A percentile compares a stretch with the other conserved stretches of the same genome.
Conservation (phyloP, 2,113 vertebrate genomes). For the Eptatretus burgeri region DNA sequence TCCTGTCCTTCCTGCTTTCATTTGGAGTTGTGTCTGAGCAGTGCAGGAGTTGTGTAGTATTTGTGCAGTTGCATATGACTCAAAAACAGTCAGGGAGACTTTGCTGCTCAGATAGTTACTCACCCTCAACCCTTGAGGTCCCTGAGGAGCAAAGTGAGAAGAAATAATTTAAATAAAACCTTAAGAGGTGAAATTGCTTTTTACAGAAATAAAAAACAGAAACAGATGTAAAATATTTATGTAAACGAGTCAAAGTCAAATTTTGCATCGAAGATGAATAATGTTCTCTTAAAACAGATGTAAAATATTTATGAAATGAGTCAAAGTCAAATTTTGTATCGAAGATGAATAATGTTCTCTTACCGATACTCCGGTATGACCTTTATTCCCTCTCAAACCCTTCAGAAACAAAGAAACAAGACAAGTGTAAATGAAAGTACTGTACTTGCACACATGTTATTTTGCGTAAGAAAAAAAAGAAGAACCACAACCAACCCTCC, state of each 20-base stretch:
- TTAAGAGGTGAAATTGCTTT: no score
- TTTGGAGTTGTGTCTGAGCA: no score
- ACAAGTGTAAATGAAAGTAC: neutral
- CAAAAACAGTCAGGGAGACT: no score
- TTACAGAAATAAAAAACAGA: constrained; percentile 13
- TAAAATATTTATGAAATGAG: constrained; percentile 12
- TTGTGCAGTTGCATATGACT: no score
- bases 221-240: constrained; percentile 12
- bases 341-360: constrained; percentile 15
- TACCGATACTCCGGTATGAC: constrained; percentile 58
- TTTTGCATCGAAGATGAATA: constrained; percentile 11
- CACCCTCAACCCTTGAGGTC: constrained; percentile 29
- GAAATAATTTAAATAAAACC: no score
- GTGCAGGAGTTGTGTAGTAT: no score
- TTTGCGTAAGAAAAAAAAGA: no score
- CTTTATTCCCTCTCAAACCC: constrained; percentile 52
- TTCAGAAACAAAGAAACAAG: constrained; percentile 15
- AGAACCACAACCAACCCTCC: no score
- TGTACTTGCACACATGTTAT: no score
- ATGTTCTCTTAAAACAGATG: constrained; percentile 17
- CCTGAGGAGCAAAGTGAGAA: constrained; percentile 18
- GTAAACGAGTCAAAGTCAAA: constrained; percentile 12
- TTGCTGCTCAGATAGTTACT: no score
- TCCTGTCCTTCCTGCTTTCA: no score
- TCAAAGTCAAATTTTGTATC: constrained; percentile 12